Percentiles rank a stretch among this genome's conserved stretches.
Conservation (phyloP, 1,140 invertebrate genomes). For the Palaemon carinicauda region DNA sequence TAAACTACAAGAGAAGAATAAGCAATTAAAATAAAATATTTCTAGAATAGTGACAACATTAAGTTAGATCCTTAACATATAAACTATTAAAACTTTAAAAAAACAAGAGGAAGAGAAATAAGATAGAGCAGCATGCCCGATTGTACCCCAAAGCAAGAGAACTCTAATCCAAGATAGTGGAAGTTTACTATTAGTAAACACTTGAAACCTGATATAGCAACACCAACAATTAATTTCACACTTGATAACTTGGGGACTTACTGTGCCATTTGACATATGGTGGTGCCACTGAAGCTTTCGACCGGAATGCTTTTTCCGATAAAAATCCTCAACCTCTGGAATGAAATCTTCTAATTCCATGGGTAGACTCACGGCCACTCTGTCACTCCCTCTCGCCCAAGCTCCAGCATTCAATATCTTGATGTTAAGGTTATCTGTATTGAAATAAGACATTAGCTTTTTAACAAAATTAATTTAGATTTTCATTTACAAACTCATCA, state of each 20-base stretch:
- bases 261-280: constrained; percentile 98
- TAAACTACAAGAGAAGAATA: no score
- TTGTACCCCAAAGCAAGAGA: no score
- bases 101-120: no score
- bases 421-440: constrained; percentile 68
- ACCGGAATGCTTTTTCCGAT: constrained; percentile 97
- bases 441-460: background rate
- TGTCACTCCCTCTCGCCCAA: constrained; percentile 93
- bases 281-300: constrained; percentile 99
- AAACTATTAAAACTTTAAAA: no score
- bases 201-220: no score
- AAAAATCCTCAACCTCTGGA: constrained; percentile 95
- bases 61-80: no score
- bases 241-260: constrained; percentile 61
- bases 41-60: no score
- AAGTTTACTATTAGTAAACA: no score
- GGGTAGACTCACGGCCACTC: constrained; percentile 93
- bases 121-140: no score
- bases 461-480: background rate
- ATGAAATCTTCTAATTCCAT: constrained; percentile 98
- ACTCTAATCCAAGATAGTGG: no score
- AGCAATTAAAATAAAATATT: no score
- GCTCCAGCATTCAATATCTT: constrained; percentile 98
- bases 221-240: no score
- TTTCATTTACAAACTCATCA: background rate